These are phyloP conservation scores for Rhynchophorus ferrugineus DNA, from an alignment of 1,140 invertebrate species.

Conservation along the genomic window DNA sequence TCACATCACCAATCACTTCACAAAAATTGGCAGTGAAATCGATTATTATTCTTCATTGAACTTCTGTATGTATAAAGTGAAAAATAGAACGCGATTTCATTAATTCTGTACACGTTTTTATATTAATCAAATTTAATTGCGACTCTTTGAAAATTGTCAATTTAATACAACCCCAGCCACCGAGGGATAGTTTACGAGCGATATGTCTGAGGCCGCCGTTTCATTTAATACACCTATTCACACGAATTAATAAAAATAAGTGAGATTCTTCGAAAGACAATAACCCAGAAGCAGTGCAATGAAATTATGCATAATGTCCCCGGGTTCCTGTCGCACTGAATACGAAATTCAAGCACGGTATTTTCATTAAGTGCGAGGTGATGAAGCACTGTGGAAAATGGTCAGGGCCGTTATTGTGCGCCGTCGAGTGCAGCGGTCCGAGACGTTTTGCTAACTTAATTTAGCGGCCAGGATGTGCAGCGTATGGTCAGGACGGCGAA, in stretches of 20 bases:
- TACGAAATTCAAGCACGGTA: constrained; percentile 31
- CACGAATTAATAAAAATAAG: constrained; percentile 25
- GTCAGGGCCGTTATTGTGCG: constrained; percentile 33
- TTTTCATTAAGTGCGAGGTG: constrained; percentile 35
- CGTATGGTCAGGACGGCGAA: constrained; percentile 11
- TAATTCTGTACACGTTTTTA: no score
- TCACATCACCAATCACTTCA: no score
- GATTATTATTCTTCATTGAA: no score
- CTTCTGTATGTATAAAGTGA: no score
- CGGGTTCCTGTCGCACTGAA: constrained; percentile 24
- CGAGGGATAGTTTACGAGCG: background rate
- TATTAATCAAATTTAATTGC: no score
- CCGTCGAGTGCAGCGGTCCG: constrained; percentile 29
- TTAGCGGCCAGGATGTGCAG: constrained; percentile 26
- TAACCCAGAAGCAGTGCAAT: constrained; percentile 20
- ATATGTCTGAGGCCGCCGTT: background rate
- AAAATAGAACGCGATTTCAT: no score
- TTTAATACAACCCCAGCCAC: no score
- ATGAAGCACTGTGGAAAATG: constrained; percentile 32
- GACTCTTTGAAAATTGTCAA: no score
- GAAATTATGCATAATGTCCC: constrained; percentile 24
- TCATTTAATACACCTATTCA: constrained; percentile 15
- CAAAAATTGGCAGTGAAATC: no score
- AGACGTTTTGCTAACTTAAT: constrained; percentile 36
- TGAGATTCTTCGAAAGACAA: constrained; percentile 24